Evolutionary conservation across 1,140 invertebrate genomes (phyloP).

Genomic region (Zophobas morio): DNA sequence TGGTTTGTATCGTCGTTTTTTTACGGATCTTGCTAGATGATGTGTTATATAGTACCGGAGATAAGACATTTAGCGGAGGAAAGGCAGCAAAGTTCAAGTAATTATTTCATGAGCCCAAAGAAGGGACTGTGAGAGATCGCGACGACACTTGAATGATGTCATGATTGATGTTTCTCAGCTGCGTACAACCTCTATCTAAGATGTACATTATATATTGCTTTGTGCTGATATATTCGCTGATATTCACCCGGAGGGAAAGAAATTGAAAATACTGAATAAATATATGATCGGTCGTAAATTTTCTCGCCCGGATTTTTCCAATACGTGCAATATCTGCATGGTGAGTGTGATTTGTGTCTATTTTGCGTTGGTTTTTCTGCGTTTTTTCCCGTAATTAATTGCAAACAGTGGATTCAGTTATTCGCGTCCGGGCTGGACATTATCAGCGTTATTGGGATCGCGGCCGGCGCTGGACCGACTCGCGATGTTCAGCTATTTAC

Average conservation of each 20-base stretch:
- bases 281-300: conserved; percentile 61
- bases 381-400: conserved; percentile 57
- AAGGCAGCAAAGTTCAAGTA: conserved; percentile 14
- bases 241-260: conserved; percentile 53
- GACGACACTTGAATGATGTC: conserved; percentile 46
- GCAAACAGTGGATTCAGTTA: conserved; percentile 55
- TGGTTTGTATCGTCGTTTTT: conserved; percentile 40
- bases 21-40: conserved; percentile 15
- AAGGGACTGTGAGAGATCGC: conserved; percentile 8
- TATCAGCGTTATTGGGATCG: conserved; percentile 58
- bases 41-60: not conserved
- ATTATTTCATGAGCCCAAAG: conserved; percentile 44
- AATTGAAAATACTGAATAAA: conserved; percentile 61
- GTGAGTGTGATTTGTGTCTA: conserved; percentile 55
- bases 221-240: conserved; percentile 52
- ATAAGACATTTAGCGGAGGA: conserved; percentile 43
- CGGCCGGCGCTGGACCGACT: conserved; percentile 21
- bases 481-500: conserved; percentile 54
- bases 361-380: conserved; percentile 44
- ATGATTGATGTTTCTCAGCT: conserved; percentile 54
- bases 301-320: conserved; percentile 53
- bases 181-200: conserved; percentile 47
- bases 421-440: conserved; percentile 52
- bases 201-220: conserved; percentile 53
- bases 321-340: conserved; percentile 56